Evolutionary conservation across 2,113 vertebrate species (phyloP).

Genomic region (Bombycilla garrulus): DNA sequence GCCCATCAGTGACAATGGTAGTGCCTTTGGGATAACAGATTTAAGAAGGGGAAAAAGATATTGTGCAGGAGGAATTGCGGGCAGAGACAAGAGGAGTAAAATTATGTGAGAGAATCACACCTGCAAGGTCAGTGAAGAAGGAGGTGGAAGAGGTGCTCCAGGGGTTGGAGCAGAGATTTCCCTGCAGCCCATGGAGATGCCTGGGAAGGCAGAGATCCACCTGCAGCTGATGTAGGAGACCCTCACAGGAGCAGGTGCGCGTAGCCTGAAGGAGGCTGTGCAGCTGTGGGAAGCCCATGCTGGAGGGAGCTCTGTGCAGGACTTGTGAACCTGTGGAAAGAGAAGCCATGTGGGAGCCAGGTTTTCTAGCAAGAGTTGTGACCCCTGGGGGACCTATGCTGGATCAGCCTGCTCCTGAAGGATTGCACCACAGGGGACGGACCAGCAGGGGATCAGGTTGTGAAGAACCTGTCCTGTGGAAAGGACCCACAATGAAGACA

Average conservation of each 20-base stretch:
- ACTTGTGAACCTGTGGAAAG: too few relatives aligned
- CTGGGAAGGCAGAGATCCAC: not conserved
- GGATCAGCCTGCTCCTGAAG: not conserved
- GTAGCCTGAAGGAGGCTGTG: not conserved
- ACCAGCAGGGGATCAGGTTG: not conserved
- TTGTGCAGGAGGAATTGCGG: not conserved
- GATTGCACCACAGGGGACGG: too few relatives aligned
- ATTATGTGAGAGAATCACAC: not conserved
- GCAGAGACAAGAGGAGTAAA: not conserved
- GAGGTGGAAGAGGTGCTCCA: not conserved
- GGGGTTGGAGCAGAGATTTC: not conserved
- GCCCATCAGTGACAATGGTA: too few relatives aligned
- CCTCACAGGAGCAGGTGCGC: fast-evolving
- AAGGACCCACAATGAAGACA: not conserved
- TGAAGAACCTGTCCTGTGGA: not conserved
- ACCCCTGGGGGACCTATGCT: too few relatives aligned
- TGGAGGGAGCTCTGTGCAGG: not conserved
- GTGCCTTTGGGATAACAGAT: not conserved
- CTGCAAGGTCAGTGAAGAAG: not conserved
- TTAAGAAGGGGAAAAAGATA: not conserved
- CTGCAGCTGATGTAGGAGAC: not conserved
- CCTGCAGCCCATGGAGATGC: fast-evolving
- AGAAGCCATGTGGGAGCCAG: not conserved
- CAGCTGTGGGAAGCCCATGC: fast-evolving
- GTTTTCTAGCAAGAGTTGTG: not conserved